Evolutionary conservation across 2,113 vertebrate genomes (phyloP).

Genomic region (Hypanus sabinus): DNA sequence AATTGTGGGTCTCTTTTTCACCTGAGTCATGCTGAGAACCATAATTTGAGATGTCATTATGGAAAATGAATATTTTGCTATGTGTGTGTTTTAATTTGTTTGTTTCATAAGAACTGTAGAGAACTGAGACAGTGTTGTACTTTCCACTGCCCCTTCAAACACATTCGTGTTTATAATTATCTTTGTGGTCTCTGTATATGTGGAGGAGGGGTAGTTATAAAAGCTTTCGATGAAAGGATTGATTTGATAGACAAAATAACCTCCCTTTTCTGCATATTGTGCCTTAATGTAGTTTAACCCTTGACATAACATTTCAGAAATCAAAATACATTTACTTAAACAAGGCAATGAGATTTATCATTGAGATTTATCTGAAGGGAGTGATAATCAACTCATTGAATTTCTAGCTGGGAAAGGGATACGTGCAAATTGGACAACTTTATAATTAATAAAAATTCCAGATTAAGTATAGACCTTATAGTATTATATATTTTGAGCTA

Average conservation of each 20-base stretch:
- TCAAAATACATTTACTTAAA: neutral
- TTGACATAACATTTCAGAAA: neutral
- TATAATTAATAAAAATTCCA: neutral
- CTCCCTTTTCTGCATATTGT: neutral
- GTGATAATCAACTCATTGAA: neutral
- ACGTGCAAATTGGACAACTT: neutral
- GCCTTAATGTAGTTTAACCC: neutral
- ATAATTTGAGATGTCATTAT: neutral
- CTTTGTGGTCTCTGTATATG: neutral
- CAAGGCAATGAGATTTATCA: neutral
- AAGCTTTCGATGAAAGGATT: neutral
- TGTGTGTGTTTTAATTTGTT: neutral
- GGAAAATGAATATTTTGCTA: neutral
- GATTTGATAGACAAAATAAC: neutral
- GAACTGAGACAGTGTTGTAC: neutral
- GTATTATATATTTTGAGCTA: neutral
- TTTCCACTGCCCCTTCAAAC: neutral
- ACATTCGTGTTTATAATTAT: neutral
- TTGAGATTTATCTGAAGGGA: neutral
- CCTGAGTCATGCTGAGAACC: neutral
- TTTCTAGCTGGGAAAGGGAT: neutral
- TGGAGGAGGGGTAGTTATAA: neutral
- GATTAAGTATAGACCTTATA: neutral
- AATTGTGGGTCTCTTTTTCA: neutral
- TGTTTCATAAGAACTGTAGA: neutral